Percentiles rank a stretch among this genome's conserved stretches.
These are phyloP conservation scores for Caprella mutica DNA, from an alignment of 2,888 invertebrate species.

Conservation along the genomic window DNA sequence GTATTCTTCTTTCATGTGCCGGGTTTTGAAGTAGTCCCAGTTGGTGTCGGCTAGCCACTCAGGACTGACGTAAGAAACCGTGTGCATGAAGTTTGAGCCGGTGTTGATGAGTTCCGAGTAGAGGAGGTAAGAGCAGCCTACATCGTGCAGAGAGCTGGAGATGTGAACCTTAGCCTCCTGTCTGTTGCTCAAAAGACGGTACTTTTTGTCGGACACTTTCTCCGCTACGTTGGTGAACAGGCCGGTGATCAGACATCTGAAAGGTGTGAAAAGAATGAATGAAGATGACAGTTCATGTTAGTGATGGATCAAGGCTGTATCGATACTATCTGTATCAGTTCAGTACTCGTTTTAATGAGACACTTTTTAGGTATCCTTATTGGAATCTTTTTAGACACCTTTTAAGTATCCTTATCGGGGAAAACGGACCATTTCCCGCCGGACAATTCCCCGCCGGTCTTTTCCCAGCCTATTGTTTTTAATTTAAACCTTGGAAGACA, in stretches of 20 bases:
- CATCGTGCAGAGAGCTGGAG: constrained; percentile 59
- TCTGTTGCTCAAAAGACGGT: constrained; percentile 53
- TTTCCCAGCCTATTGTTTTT: too few species aligned
- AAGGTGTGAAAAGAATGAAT: neutral
- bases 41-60: constrained; percentile 61
- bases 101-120: constrained; percentile 84
- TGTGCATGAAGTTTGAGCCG: constrained; percentile 64
- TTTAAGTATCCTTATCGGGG: too few species aligned
- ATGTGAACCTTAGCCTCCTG: constrained; percentile 73
- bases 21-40: constrained; percentile 40
- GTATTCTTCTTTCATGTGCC: constrained; percentile 35
- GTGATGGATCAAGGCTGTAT: too few species aligned
- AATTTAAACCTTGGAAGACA: too few species aligned
- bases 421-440: too few species aligned
- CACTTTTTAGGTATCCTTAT: too few species aligned
- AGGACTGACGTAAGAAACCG: constrained; percentile 62
- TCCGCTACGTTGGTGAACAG: constrained; percentile 79
- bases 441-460: too few species aligned
- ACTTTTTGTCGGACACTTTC: constrained; percentile 58
- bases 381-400: too few species aligned
- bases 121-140: constrained; percentile 59
- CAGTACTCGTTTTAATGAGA: too few species aligned
- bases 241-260: constrained; percentile 53
- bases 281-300: too few species aligned
- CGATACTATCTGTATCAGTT: too few species aligned